phyloP scores from a whole-genome alignment of 2,797 vertebrate species.

The Gastrophryne carolinensis region DNA sequence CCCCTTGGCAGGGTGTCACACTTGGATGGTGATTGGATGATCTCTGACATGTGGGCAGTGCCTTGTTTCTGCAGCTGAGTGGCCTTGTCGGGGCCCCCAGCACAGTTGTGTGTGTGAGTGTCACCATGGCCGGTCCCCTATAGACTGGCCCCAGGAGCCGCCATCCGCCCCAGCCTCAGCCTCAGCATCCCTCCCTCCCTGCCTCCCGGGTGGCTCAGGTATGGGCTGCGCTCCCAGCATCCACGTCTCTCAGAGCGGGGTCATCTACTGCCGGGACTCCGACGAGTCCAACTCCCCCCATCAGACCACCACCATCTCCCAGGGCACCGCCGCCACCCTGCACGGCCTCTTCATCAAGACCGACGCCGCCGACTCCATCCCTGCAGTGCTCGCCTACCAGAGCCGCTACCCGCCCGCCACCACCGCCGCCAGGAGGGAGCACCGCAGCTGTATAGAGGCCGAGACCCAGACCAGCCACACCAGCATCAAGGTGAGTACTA shows the following conservation, averaged over 20 bases:
- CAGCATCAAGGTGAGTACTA: conserved; percentile 77
- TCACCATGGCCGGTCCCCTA: neutral
- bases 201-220: conserved; percentile 60
- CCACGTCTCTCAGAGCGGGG: conserved; percentile 97
- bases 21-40: neutral
- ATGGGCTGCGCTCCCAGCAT: conserved; percentile 98
- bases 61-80: too few relatives aligned
- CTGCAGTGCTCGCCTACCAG: conserved; percentile 81
- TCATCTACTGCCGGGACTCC: conserved; percentile 96
- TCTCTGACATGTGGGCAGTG: neutral
- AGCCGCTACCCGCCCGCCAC: conserved; percentile 73
- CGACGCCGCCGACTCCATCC: conserved; percentile 86
- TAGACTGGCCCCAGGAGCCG: too few relatives aligned
- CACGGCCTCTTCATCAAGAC: conserved; percentile 90
- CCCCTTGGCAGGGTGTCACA: too few relatives aligned
- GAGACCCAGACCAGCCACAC: conserved; percentile 87
- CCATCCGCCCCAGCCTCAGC: neutral
- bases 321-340: conserved; percentile 80
- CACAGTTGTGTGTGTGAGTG: too few relatives aligned
- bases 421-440: conserved; percentile 67
- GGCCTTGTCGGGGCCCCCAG: too few relatives aligned
- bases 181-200: conserved; percentile 15
- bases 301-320: conserved; percentile 86
- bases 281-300: conserved; percentile 91
- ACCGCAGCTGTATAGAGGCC: conserved; percentile 77